A percentile compares a stretch with the other conserved stretches of the same genome.
Evolutionary conservation across 2,113 vertebrate species (phyloP).

Genomic region (Isurus oxyrinchus): DNA sequence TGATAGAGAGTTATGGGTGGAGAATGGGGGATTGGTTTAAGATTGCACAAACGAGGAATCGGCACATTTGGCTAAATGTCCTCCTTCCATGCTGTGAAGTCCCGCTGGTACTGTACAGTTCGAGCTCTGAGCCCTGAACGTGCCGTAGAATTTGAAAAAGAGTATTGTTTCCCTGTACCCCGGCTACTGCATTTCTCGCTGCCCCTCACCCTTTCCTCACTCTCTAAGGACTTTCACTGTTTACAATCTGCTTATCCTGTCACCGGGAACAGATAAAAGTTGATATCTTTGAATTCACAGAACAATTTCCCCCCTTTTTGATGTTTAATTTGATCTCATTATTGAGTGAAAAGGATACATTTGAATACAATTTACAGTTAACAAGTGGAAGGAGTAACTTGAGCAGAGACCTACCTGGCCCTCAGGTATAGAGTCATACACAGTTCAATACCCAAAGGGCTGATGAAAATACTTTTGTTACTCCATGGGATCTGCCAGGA

Average conservation of each 20-base stretch:
- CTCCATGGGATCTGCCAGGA: neutral
- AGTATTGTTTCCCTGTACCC: neutral
- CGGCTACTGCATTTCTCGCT: neutral
- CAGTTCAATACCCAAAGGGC: neutral
- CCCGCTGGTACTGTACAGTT: neutral
- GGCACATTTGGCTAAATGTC: neutral
- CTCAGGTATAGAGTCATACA: neutral
- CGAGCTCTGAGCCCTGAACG: neutral
- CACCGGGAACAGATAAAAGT: neutral
- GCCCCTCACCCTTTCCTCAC: neutral
- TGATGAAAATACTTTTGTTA: neutral
- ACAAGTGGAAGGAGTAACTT: neutral
- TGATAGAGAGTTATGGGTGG: neutral
- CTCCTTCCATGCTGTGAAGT: neutral
- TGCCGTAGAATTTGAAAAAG: neutral
- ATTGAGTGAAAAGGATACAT: conserved; percentile 37
- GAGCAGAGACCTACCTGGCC: neutral
- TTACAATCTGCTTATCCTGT: neutral
- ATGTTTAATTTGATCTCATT: conserved; percentile 37
- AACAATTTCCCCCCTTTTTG: conserved; percentile 18
- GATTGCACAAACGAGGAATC: neutral
- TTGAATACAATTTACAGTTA: conserved; percentile 25
- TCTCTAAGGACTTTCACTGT: neutral
- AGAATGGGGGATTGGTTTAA: neutral
- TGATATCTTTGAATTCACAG: neutral